Evolutionary conservation across 2,888 invertebrate genomes (phyloP), one percentile per base, ranked within the genome.

Genomic region (Hirudinaria manillensis): DNA sequence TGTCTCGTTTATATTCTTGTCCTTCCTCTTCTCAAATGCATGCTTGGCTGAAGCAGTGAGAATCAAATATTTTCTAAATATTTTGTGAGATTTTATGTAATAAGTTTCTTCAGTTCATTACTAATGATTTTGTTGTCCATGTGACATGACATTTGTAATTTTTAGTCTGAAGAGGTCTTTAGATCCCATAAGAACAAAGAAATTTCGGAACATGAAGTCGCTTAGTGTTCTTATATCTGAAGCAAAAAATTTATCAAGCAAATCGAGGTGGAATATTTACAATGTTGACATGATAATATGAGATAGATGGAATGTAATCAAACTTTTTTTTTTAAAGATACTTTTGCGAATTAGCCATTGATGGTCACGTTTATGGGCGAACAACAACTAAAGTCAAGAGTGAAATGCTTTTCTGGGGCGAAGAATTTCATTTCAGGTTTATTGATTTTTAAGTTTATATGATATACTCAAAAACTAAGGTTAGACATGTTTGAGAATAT

Each of bases 331-430:
- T n/a, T 79, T 81, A 19, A 81, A 88, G 88, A 80, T 94, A 94
- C 87, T 96, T 93, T 86, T 95, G 94, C 87, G 95, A 96, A 85
- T 89, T 96, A 79, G 89, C 91, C 83, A 88, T 96, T 78, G 95
- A 96, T 86, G 91, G 92, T 83, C 92, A 91, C 7, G 88, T 94
- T 36, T 94, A 94, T 85, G 95, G 94, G 0, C 89, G 93, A 80
- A 95, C 96, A 21, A 93, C 93, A 77, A 90, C 92, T 29, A 96
- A 95, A 85, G 79, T 80, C 36, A 93, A 93, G 85, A 90, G 91
- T 68, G 94, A 94, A 83, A 88, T 94, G 83, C 91, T 94, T 82
- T 96, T 96, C 87, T 96, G 95, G 95, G 95, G 95, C 81, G 95
- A 96, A 86, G 92, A 93, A 84, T 96, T 95, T 86, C 94, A 95